phyloP scores from a whole-genome alignment of 2,888 invertebrate species.

The Eremobia ochroleuca region DNA sequence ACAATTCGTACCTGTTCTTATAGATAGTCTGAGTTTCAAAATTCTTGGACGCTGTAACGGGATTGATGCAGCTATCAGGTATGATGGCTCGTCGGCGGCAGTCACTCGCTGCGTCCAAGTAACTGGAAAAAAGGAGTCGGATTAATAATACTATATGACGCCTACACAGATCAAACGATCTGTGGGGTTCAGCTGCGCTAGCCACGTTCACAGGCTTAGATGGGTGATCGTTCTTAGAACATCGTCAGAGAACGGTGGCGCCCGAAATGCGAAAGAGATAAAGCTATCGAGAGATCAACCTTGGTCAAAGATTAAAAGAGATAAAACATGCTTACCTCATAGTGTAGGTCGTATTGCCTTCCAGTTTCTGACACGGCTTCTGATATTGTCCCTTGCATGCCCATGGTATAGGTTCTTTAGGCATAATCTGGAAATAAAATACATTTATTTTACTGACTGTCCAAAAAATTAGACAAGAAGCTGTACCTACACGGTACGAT shows the following conservation, averaged over 20 bases:
- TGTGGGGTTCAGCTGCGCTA: neutral
- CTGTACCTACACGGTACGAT: no score
- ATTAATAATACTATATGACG: neutral
- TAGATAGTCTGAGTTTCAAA: constrained; percentile 86
- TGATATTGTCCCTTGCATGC: constrained; percentile 85
- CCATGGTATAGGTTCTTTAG: constrained; percentile 85
- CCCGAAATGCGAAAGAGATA: neutral
- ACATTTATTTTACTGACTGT: neutral
- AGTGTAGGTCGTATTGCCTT: constrained; percentile 82
- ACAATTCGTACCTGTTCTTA: constrained; percentile 81
- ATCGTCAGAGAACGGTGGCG: neutral
- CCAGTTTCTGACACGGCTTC: constrained; percentile 84
- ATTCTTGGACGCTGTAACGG: constrained; percentile 83
- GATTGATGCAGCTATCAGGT: constrained; percentile 80
- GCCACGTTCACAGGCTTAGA: neutral
- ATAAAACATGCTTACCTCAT: constrained; percentile 79
- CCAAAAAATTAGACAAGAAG: neutral
- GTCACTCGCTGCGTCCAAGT: constrained; percentile 81
- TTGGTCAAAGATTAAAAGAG: neutral
- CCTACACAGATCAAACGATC: neutral
- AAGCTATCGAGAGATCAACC: no score
- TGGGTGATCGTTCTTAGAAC: neutral
- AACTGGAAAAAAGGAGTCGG: constrained; percentile 71
- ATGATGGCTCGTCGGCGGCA: constrained; percentile 85
- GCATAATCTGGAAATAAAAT: constrained; percentile 74